Evolutionary conservation across 53 echinoderm and acorn worm species (phyloP), one percentile per base, ranked within the genome.

Genomic region (Hippasteria phrygiana): DNA sequence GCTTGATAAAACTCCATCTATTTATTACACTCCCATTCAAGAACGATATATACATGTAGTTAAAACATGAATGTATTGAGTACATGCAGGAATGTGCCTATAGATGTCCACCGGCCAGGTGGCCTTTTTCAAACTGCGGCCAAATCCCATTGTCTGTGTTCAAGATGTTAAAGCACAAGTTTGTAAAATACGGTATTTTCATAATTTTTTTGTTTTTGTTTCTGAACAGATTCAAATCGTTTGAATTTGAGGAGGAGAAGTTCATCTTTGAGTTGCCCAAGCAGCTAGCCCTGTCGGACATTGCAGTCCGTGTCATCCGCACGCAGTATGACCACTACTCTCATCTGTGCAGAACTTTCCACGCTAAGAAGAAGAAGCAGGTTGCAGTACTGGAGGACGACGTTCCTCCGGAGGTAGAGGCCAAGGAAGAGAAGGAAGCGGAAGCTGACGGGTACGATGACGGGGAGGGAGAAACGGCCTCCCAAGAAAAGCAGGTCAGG

Each of bases 181-280:
- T n/a, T n/a, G n/a, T n/a, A n/a, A n/a, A n/a, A n/a, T n/a, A n/a
- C n/a, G n/a, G n/a, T n/a, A n/a, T n/a, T n/a, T n/a, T n/a, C n/a
- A n/a, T n/a, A n/a, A n/a, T n/a, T n/a, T n/a, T n/a, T n/a, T n/a
- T n/a, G n/a, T n/a, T n/a, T n/a, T n/a, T 76, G 17, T 29, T 46
- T 47, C 22, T 26, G 22, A 16, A 31, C 76, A 97, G 97, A 80
- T 97, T 97, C 62, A 97, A 97, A 87, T 71, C 91, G 26, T 95
- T 83, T 87, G 89, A 95, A 36, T 97, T 97, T 89, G 94, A 93
- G 63, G 92, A 88, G 17, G 88, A 93, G 55, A 88, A 94, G 35
- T 88, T 93, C 54, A 79, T 88, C 71, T 97, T 97, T 90, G 97
- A 97, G 69, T 88, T 97, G 22, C 95, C 97, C 10, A 97, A 97